A percentile compares a stretch with the other conserved stretches of the same genome.
Conservation (phyloP, 2,113 vertebrate species). For the Tapirus terrestris region DNA sequence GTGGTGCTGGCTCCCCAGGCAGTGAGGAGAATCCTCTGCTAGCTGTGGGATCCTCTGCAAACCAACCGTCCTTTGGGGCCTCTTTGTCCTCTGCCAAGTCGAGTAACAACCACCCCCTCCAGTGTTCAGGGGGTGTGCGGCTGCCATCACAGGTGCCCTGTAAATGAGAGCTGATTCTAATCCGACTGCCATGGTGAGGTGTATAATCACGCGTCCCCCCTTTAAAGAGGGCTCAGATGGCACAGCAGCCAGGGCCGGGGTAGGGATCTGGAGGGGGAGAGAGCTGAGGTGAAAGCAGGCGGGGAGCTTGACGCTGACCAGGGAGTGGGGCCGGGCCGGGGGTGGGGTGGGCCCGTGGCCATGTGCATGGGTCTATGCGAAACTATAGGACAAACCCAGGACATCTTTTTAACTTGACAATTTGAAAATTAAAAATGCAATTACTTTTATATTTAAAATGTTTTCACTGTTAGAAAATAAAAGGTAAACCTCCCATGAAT, state of each 20-base stretch:
- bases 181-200: neutral
- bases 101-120: neutral
- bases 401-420: neutral
- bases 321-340: accelerated
- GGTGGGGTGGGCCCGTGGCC: too few relatives aligned
- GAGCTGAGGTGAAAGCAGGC: too few relatives aligned
- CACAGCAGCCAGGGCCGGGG: neutral
- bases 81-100: neutral
- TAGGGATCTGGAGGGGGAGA: too few relatives aligned
- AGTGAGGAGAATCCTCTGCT: neutral
- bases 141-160: neutral
- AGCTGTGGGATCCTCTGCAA: neutral
- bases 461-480: neutral
- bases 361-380: neutral
- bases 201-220: accelerated
- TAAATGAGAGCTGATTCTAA: neutral
- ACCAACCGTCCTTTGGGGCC: neutral
- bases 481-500: neutral
- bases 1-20: neutral
- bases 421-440: neutral
- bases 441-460: neutral
- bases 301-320: neutral
- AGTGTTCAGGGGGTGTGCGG: neutral
- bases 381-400: neutral
- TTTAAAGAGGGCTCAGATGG: neutral